These are phyloP conservation scores for Abrostola triplasia DNA, from an alignment of 2,888 invertebrate genomes.

Conservation along the genomic window DNA sequence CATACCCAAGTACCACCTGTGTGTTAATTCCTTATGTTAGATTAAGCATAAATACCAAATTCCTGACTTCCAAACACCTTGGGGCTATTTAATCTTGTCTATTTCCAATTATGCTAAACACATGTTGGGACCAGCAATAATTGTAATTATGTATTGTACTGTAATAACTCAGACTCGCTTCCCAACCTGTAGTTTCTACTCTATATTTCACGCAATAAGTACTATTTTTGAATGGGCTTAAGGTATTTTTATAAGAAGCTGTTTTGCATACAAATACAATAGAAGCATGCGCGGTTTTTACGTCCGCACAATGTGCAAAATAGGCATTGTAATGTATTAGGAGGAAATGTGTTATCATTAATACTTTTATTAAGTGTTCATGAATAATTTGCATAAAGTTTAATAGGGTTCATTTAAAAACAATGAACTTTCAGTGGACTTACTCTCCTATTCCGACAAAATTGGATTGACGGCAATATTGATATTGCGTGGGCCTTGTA, in stretches of 20 bases:
- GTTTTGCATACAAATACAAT: slow-evolving; percentile 30
- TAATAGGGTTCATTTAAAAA: no score
- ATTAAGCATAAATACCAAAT: slow-evolving; percentile 36
- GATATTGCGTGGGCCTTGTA: no score
- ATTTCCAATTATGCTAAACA: slow-evolving; percentile 40
- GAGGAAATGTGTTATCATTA: slow-evolving; percentile 9
- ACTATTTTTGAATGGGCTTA: background rate
- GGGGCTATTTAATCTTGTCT: slow-evolving; percentile 39
- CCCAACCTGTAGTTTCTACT: background rate
- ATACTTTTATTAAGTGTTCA: slow-evolving; percentile 5
- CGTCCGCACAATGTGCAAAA: slow-evolving; percentile 14
- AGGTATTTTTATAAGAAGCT: background rate
- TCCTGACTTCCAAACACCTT: slow-evolving; percentile 42
- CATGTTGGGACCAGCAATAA: slow-evolving; percentile 20
- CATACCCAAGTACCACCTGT: slow-evolving; percentile 24
- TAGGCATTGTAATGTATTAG: slow-evolving; percentile 10
- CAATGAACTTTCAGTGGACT: no score
- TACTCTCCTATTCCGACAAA: no score
- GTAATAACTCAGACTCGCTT: slow-evolving; percentile 6
- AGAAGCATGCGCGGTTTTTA: slow-evolving; percentile 25
- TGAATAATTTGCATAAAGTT: slow-evolving; percentile 11
- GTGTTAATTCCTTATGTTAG: slow-evolving; percentile 35
- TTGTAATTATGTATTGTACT: slow-evolving; percentile 34
- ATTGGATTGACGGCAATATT: no score
- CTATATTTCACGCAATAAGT: background rate